Base-by-base conservation (phyloP, 1,140 invertebrate species). In the Drosophila lowei region DNA sequence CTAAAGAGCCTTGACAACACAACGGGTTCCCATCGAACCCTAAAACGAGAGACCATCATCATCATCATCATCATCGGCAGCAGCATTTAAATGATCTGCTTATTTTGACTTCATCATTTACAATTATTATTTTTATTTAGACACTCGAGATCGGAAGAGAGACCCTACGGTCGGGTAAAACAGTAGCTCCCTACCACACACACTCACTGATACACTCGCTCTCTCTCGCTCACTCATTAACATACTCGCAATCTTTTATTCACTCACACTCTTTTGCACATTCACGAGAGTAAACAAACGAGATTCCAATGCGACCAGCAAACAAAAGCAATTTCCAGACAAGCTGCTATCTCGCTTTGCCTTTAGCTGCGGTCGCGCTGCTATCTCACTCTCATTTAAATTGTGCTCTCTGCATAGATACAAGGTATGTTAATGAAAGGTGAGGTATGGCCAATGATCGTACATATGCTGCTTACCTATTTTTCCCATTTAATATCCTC, bases 81-180 rank as follows among this genome's bases (percentile, higher is more conserved):
- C 41, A 46, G 50, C 80, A 85, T 84, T 79, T 73, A 79, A 85
- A 84, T 85, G 76, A 88, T 89, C 78, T 88, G 83, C 79, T 88
- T 88, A 88, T 83, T 88, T 88, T 83, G 83, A 88, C 78, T 88
- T 77, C 72, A 88, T 88, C 72, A 88, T 88, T 88, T 88, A 89
- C 83, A 88, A 89, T 88, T 88, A 88, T 88, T 88, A 84, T 88
- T 88, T 76, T 89, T 88, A 88, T 88, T 88, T 88, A 89, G 84
- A 70, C 75, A 88, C 67, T 89, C 64, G 74, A 88, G 79, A 64
- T 57, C 68, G 42, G 25, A 4, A 16, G 41, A 48, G 41, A 43
- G 34, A 38, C 34, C 34, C 34, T 38, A 13, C 34, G 3, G 34
- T 23, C 38, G 50, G 49, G 73, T 83, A 88, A 89, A 89, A 88